Evolutionary conservation across 2,888 invertebrate genomes (phyloP).

Genomic region (Ormyrus rosae): DNA sequence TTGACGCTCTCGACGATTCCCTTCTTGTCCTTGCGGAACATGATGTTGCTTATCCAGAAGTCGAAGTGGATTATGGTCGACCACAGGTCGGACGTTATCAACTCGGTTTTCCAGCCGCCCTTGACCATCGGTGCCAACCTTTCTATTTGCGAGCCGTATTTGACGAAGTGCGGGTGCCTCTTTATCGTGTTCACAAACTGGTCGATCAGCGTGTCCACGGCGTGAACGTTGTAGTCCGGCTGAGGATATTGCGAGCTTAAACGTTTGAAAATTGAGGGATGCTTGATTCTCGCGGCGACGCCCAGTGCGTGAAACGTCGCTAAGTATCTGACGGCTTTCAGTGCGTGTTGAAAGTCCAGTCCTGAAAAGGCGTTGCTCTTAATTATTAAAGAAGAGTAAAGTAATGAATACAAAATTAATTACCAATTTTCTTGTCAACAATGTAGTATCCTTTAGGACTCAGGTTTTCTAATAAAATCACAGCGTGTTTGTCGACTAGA

Average conservation of each 20-base stretch:
- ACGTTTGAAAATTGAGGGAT: constrained; percentile 67
- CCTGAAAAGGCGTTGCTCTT: constrained; percentile 56
- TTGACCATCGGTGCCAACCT: background rate
- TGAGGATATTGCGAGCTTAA: constrained; percentile 64
- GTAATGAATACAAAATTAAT: background rate
- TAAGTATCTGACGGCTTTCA: constrained; percentile 76
- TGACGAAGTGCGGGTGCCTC: constrained; percentile 65
- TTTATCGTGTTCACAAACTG: constrained; percentile 64
- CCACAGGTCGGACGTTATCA: constrained; percentile 72
- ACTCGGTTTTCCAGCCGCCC: background rate
- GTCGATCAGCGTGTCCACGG: constrained; percentile 29
- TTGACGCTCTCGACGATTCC: constrained; percentile 76
- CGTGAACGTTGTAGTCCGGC: constrained; percentile 61
- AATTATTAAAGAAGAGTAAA: background rate
- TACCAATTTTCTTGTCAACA: constrained; percentile 76
- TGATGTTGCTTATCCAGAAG: constrained; percentile 81
- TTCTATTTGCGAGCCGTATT: constrained; percentile 52
- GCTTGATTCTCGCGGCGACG: constrained; percentile 77
- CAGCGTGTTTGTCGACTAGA: constrained; percentile 79
- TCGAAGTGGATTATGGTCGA: constrained; percentile 79
- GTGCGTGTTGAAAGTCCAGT: constrained; percentile 77
- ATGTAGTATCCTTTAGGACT: constrained; percentile 77
- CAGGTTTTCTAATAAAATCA: constrained; percentile 80
- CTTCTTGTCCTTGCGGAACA: constrained; percentile 76
- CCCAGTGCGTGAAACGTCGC: constrained; percentile 80